Evolutionary conservation across 2,888 invertebrate genomes (phyloP).

Genomic region (Pandemis corylana): DNA sequence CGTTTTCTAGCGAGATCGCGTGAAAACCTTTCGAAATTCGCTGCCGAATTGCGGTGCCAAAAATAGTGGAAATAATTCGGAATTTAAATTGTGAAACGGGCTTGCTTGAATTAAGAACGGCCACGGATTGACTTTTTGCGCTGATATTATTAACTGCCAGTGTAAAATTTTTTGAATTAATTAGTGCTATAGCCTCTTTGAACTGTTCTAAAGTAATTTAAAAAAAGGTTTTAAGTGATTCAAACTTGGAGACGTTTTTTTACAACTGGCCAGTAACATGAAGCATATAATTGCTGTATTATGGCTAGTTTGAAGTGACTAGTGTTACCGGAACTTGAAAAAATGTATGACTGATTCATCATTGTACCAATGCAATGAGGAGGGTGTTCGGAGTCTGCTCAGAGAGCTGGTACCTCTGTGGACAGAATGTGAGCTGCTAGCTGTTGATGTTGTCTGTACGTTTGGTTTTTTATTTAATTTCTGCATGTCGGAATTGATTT

Average conservation of each 20-base stretch:
- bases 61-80: constrained; percentile 38
- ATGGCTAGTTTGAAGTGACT: no score
- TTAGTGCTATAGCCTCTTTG: not conserved
- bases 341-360: not conserved
- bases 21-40: constrained; percentile 30
- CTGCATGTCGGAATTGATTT: constrained; percentile 44
- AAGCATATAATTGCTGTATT: no score
- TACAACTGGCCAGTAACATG: not conserved
- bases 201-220: not conserved
- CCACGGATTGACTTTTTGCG: constrained; percentile 20
- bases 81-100: constrained; percentile 37
- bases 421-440: constrained; percentile 82
- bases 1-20: constrained; percentile 1
- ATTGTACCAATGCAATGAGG: constrained; percentile 67
- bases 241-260: not conserved
- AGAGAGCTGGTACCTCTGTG: constrained; percentile 81
- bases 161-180: not conserved
- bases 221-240: not conserved
- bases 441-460: constrained; percentile 83
- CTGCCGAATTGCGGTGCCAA: constrained; percentile 68
- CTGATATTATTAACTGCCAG: not conserved
- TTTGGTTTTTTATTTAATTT: constrained; percentile 61
- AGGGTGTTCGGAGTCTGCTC: constrained; percentile 84
- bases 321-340: not conserved
- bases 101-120: constrained; percentile 25